Conservation (phyloP, 2,888 invertebrate genomes). For the Nymphalis polychloros region DNA sequence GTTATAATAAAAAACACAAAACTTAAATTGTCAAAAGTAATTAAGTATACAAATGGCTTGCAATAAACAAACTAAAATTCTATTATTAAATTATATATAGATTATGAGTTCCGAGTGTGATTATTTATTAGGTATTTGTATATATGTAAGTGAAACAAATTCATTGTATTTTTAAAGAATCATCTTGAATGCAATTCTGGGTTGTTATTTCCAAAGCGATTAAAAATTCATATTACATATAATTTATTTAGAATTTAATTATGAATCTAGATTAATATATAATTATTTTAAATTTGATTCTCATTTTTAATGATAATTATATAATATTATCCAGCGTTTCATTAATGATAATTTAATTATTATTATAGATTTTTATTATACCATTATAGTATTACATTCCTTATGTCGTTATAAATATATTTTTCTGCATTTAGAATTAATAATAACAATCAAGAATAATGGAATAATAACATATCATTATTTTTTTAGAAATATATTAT, state of each 20-base stretch:
- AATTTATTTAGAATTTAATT: background rate
- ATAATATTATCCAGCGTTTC: background rate
- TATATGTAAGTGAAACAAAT: no score
- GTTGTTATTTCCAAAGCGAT: no score
- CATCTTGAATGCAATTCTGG: no score
- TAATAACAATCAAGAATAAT: slow-evolving; percentile 67
- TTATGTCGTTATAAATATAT: slow-evolving; percentile 33
- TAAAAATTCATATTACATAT: background rate
- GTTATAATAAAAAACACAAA: no score
- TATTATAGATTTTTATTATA: slow-evolving; percentile 4
- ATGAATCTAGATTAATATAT: background rate
- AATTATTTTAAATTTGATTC: slow-evolving; percentile 3
- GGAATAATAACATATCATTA: slow-evolving; percentile 76
- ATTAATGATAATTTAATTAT: background rate
- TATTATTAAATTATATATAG: no score
- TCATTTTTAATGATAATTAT: background rate
- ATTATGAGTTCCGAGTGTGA: no score
- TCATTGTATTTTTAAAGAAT: no score
- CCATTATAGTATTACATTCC: slow-evolving; percentile 18
- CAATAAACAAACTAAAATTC: no score
- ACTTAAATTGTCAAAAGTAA: no score
- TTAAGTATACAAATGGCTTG: no score
- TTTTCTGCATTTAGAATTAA: slow-evolving; percentile 31
- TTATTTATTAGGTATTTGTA: no score
- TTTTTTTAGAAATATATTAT: slow-evolving; percentile 39